These are phyloP conservation scores for Tanypteryx hageni DNA, from an alignment of 2,888 invertebrate species.

Conservation along the genomic window DNA sequence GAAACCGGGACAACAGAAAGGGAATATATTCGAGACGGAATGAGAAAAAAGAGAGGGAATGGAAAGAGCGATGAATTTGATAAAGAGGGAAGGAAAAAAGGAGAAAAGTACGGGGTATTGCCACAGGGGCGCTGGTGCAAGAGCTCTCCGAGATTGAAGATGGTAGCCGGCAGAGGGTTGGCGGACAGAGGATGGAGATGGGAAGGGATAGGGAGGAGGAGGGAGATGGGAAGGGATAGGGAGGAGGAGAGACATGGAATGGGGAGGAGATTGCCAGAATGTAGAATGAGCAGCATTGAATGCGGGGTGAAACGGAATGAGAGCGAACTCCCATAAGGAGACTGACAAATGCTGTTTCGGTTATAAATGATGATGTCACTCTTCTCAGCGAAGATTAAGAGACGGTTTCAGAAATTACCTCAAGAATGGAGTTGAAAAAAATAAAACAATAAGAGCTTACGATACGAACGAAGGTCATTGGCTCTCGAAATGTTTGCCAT, in stretches of 20 bases:
- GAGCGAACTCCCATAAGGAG: constrained; percentile 20
- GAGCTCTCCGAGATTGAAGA: too few relatives aligned
- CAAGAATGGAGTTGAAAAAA: not conserved
- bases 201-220: not conserved
- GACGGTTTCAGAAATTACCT: not conserved
- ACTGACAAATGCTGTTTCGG: constrained; percentile 34
- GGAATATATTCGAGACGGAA: not conserved
- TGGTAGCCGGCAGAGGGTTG: not conserved
- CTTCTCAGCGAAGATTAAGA: not conserved
- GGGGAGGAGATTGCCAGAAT: constrained; percentile 27
- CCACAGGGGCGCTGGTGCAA: too few relatives aligned
- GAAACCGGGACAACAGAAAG: not conserved
- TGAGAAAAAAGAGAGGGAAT: not conserved
- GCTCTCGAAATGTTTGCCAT: too few relatives aligned
- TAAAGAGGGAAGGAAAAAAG: not conserved
- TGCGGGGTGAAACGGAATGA: not conserved
- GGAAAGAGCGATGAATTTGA: constrained; percentile 21
- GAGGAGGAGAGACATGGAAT: not conserved
- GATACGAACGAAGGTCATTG: too few relatives aligned
- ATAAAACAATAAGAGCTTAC: too few relatives aligned
- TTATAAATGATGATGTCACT: constrained; percentile 33
- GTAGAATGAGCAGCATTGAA: constrained; percentile 3
- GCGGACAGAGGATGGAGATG: not conserved
- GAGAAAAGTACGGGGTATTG: too few relatives aligned
- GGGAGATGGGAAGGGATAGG: not conserved